Evolutionary conservation across 2,113 vertebrate species (phyloP), one percentile per base, ranked within the genome.

Genomic region (Amia ocellicauda): DNA sequence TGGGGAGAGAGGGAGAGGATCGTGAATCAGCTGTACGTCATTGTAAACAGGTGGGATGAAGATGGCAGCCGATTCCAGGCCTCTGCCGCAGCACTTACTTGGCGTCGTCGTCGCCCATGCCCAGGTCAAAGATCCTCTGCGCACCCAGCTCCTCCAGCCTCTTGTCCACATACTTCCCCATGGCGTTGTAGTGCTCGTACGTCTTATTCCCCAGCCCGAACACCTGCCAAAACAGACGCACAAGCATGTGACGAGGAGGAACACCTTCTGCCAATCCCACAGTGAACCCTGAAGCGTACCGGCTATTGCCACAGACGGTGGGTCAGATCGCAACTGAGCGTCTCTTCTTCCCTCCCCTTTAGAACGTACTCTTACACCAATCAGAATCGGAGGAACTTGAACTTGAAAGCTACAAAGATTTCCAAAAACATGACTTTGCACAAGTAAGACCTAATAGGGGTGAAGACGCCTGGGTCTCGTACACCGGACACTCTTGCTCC

Each of bases 161-260:
- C 82, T 93, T 97, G 78, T 99, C 95, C 66, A 99, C 93, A 0
- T 94, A 99, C 59, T 94, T 97, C 2, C 93, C 97, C 94, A 95
- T 99, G 23, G 97, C 93, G 0, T 99, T 99, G 85, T 97, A 99
- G 80, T 99, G 96, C 69, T 99, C 97, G 0, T 99, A 99, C 0
- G 96, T 98, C 79, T 99, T 99, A 76, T 99, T 99, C 8, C 97
- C 97, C 54, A 99, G 84, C 22, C 91, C 92, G 73, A 99, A 99
- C 1, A 99, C 95, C 97, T 99, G 73, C 0, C 82, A 51, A 20
- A 3, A 72, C 20, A 72, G 17, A 60, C 20, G 31, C 2, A 24
- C 17, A 51, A 13, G 31, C 36, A 56, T 31, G 31, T 36, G 31
- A 5, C 5, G 31, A 36, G 5, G 31, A 36, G 1, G 11, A 36